Conservation (phyloP, 2,113 vertebrate species). For the Candoia aspera region DNA sequence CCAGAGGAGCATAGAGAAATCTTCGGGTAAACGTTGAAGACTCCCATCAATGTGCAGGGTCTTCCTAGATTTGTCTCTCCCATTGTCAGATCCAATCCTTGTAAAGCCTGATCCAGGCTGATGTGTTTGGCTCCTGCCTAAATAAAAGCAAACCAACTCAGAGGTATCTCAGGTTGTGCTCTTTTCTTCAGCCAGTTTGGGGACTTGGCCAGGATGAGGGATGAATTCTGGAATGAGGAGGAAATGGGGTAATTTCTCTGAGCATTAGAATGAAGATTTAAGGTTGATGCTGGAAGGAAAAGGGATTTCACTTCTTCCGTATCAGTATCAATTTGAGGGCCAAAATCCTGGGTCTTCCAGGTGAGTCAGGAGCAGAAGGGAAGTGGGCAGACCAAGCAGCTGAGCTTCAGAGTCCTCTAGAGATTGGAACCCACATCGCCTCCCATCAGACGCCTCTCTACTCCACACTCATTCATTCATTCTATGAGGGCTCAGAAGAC, state of each 20-base stretch:
- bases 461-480: neutral
- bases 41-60: too few species aligned
- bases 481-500: neutral
- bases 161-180: neutral
- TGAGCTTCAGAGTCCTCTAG: neutral
- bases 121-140: neutral
- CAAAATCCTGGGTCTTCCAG: neutral
- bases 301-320: neutral
- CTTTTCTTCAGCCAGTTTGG: neutral
- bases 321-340: neutral
- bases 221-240: neutral
- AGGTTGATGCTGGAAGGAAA: neutral
- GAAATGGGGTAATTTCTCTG: neutral
- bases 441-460: neutral
- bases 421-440: neutral
- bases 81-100: neutral
- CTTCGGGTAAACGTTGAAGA: conserved; percentile 13
- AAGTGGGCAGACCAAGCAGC: too few species aligned
- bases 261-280: neutral
- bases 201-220: neutral
- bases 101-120: conserved; percentile 1
- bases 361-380: too few species aligned
- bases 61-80: neutral
- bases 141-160: conserved; percentile 7
- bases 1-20: neutral